Evolutionary conservation across 2,888 invertebrate genomes (phyloP).

Genomic region (Pinctada fucata): DNA sequence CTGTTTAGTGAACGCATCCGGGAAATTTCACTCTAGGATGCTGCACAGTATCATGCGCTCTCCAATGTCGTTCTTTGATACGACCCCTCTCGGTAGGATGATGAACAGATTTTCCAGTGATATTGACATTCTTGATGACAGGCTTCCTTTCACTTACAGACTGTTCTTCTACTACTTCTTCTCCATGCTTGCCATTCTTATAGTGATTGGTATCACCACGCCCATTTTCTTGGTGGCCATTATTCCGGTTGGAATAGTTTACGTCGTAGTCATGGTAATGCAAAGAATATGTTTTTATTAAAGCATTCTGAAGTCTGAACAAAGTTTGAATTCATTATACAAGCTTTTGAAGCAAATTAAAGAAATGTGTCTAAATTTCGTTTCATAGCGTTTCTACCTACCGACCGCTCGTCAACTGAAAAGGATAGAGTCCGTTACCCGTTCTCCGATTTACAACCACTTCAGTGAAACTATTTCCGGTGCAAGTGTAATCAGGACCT

Average conservation of each 20-base stretch:
- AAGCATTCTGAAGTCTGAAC: no score
- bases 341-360: no score
- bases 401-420: constrained; percentile 74
- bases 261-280: constrained; percentile 73
- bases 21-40: constrained; percentile 56
- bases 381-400: constrained; percentile 78
- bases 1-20: constrained; percentile 62
- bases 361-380: background rate
- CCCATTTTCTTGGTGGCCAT: constrained; percentile 70
- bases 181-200: constrained; percentile 68
- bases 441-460: constrained; percentile 73
- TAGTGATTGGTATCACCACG: constrained; percentile 73
- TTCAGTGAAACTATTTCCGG: constrained; percentile 77
- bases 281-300: no score
- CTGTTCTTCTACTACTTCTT: constrained; percentile 48
- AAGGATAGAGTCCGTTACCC: constrained; percentile 73
- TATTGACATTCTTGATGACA: constrained; percentile 62
- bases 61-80: constrained; percentile 74
- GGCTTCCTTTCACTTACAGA: constrained; percentile 46
- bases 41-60: constrained; percentile 58
- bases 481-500: constrained; percentile 72
- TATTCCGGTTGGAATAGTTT: constrained; percentile 73
- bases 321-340: no score
- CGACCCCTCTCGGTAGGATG: constrained; percentile 76
- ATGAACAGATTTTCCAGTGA: constrained; percentile 56